Percentiles rank a stretch among this genome's conserved stretches.
Evolutionary conservation across 2,113 vertebrate genomes (phyloP).

Genomic region (Rhinopomastus cyanomelas): DNA sequence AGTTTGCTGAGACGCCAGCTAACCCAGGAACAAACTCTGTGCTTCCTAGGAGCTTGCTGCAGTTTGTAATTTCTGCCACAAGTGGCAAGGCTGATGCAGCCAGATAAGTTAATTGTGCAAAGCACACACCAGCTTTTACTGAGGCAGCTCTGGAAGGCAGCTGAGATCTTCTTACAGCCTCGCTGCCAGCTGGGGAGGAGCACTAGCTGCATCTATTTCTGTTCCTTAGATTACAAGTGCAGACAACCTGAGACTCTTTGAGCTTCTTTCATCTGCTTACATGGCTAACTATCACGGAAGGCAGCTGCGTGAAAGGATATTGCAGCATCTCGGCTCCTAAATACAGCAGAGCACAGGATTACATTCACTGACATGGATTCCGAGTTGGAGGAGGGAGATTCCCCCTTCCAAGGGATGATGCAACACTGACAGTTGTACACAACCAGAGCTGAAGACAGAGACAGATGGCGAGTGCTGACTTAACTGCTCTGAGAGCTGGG

Average conservation of each 20-base stretch:
- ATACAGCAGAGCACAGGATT: background rate
- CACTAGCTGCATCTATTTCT: constrained; percentile 1
- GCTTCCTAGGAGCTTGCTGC: background rate
- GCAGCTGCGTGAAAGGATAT: constrained; percentile 25
- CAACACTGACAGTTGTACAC: constrained; percentile 18
- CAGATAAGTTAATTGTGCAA: background rate
- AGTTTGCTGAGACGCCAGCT: background rate
- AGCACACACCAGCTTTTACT: background rate
- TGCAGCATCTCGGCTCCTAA: constrained; percentile 20
- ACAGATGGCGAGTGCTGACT: constrained; percentile 43
- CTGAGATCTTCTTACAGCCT: background rate
- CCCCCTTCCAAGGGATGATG: background rate
- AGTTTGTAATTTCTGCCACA: background rate
- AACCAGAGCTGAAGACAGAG: constrained; percentile 12
- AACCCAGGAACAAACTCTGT: background rate
- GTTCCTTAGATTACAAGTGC: constrained; percentile 19
- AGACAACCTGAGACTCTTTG: constrained; percentile 17
- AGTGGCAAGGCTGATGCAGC: background rate
- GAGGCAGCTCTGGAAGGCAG: background rate
- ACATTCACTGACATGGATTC: constrained; percentile 21
- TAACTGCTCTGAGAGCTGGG: background rate
- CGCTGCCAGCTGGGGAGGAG: background rate
- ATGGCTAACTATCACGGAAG: background rate
- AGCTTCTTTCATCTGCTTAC: constrained; percentile 33
- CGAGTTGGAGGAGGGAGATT: background rate